Base-by-base conservation (phyloP, 2,797 vertebrate species). In the Tragelaphus oryx region DNA sequence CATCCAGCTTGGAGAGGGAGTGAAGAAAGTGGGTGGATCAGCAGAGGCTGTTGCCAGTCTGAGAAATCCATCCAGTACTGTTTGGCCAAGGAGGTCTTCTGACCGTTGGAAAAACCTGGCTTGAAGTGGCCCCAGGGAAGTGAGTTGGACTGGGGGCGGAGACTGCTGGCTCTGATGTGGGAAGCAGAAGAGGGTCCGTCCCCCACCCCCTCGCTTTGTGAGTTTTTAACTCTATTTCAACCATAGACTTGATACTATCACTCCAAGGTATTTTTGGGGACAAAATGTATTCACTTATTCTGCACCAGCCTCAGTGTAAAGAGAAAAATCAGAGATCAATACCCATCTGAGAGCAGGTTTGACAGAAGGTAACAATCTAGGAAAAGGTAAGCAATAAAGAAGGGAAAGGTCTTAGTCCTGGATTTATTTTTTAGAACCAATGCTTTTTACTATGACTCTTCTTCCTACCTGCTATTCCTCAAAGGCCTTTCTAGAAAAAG, bases 221-320 rank as follows among this genome's bases (percentile, higher is more conserved):
- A 94, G 87, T 80, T 96, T 96, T 97, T 96, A 97, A 96, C 95
- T 93, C 92, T 91, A 22, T 86, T 95, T 78, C 80, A 87, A 87
- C 92, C 88, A 46, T 5, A 59, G 50, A 87, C 48, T 75, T 88
- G 74, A 90, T 44, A 89, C 37, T 17, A 54, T 86, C 78, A 10
- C 93, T 30, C 59, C 16, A 57, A 84, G 37, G 37, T 55, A 20
- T 89, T 96, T 50, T 37, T 71, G 41, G 1, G 20, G 37, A 71
- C 20, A 71, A 41, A 71, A 71, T 20, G n/a, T n/a, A 28, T 54
- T 52, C 41, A 28, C 48, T 88, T 89, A 24, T 60, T 94, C 60
- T 89, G 75, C 41, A 87, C 41, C 57, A 84, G 78, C 74, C 28
- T 89, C 62, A 22, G n/a, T 79, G 78, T 55, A 75, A 90, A 83